Conservation (phyloP, 2,797 vertebrate species). For the Pelodytes ibericus region DNA sequence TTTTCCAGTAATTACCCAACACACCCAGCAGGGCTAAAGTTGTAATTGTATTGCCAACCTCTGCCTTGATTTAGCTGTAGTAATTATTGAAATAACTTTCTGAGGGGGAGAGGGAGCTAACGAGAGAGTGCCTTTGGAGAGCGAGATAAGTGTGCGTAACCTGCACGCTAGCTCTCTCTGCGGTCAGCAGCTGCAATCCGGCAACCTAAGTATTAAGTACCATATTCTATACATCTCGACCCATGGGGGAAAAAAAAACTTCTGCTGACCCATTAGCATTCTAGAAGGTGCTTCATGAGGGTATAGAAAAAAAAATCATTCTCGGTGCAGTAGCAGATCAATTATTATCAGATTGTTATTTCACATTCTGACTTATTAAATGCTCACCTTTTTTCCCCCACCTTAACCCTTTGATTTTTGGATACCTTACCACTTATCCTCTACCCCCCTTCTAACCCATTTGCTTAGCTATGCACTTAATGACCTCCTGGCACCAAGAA, state of each 20-base stretch:
- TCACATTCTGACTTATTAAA: too few species aligned
- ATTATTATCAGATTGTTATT: too few species aligned
- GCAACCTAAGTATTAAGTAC: not conserved
- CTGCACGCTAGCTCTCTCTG: not conserved
- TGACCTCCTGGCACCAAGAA: too few species aligned
- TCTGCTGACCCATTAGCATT: not conserved
- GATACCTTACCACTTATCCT: too few species aligned
- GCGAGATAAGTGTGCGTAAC: not conserved
- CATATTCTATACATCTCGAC: not conserved
- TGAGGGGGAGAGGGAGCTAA: not conserved
- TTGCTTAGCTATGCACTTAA: too few species aligned
- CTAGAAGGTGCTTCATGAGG: too few species aligned
- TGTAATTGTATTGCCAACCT: not conserved
- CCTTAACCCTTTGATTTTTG: too few species aligned
- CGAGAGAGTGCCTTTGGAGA: too few species aligned
- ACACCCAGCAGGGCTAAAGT: not conserved
- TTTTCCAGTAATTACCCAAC: not conserved
- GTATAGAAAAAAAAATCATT: not conserved
- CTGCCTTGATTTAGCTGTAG: not conserved
- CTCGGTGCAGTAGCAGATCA: not conserved
- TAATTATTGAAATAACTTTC: slow-evolving; percentile 9
- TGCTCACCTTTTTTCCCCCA: too few species aligned
- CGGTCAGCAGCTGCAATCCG: slow-evolving; percentile 1
- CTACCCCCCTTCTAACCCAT: too few species aligned
- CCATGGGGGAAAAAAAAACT: not conserved